These are phyloP conservation scores for Clivina fossor DNA, from an alignment of 2,888 invertebrate genomes.

Conservation along the genomic window DNA sequence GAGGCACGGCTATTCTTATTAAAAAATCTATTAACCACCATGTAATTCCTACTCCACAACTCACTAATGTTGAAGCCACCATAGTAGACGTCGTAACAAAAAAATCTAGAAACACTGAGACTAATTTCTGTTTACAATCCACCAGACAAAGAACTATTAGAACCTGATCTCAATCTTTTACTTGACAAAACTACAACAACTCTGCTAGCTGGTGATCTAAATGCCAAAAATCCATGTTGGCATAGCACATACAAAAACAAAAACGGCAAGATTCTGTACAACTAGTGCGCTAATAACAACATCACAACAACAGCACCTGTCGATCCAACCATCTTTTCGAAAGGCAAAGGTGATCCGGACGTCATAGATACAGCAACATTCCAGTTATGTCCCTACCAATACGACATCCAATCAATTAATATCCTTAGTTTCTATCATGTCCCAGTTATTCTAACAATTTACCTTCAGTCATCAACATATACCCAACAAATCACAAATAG, in stretches of 20 bases:
- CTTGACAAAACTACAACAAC: neutral
- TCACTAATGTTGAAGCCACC: neutral
- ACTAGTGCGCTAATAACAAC: neutral
- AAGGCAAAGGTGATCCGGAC: conserved; percentile 7
- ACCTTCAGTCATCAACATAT: too few relatives aligned
- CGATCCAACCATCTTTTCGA: conserved; percentile 6
- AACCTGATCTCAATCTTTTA: conserved; percentile 6
- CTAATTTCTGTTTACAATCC: conserved; percentile 20
- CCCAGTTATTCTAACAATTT: too few relatives aligned
- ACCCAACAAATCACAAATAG: too few relatives aligned
- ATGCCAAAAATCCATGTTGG: conserved; percentile 23
- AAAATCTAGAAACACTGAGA: neutral
- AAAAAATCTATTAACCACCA: too few relatives aligned
- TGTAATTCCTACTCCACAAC: too few relatives aligned
- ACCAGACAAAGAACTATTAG: neutral
- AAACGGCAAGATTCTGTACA: neutral
- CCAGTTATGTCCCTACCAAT: too few relatives aligned
- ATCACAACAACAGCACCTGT: neutral
- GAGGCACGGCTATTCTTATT: too few relatives aligned
- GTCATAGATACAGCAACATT: conserved; percentile 26
- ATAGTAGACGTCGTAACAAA: neutral
- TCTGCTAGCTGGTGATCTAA: too few relatives aligned
- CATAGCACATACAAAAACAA: conserved; percentile 7
- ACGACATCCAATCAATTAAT: too few relatives aligned
- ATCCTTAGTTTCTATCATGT: conserved; percentile 9